A percentile compares a stretch with the other conserved stretches of the same genome.
phyloP scores from a whole-genome alignment of 2,113 vertebrate species.

The Sapayoa aenigma region DNA sequence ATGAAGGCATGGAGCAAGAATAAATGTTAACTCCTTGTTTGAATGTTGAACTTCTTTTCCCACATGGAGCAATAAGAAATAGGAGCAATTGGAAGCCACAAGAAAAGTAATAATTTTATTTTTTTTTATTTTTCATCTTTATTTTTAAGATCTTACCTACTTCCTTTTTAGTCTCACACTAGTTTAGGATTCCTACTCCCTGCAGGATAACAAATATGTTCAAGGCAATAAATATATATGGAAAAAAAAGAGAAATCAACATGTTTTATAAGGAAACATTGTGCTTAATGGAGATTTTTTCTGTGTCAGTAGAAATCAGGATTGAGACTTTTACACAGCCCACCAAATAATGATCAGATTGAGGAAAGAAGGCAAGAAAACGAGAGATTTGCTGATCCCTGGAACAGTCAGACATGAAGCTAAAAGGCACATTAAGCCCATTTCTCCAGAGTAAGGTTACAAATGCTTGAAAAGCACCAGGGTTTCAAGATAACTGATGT shows the following conservation, averaged over 20 bases:
- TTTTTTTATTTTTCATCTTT: background rate
- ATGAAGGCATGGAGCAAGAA: background rate
- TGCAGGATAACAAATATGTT: background rate
- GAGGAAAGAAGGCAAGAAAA: background rate
- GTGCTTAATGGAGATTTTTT: background rate
- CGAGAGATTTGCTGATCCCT: background rate
- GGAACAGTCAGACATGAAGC: background rate
- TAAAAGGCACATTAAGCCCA: background rate
- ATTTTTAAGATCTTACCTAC: background rate
- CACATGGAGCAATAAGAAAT: background rate
- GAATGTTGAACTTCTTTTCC: background rate
- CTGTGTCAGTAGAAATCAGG: background rate
- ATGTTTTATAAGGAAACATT: background rate
- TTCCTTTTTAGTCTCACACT: background rate
- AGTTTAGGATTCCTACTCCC: background rate
- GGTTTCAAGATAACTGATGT: background rate
- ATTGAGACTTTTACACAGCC: background rate
- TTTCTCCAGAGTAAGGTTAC: conserved; percentile 23
- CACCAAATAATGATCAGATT: background rate
- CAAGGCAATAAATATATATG: background rate
- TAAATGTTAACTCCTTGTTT: background rate
- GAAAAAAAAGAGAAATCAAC: background rate
- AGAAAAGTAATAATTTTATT: background rate
- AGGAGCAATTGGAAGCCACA: background rate
- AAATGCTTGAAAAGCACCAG: background rate